These are phyloP conservation scores for Rallus crepitans DNA, from an alignment of 2,797 vertebrate genomes.

Conservation along the genomic window DNA sequence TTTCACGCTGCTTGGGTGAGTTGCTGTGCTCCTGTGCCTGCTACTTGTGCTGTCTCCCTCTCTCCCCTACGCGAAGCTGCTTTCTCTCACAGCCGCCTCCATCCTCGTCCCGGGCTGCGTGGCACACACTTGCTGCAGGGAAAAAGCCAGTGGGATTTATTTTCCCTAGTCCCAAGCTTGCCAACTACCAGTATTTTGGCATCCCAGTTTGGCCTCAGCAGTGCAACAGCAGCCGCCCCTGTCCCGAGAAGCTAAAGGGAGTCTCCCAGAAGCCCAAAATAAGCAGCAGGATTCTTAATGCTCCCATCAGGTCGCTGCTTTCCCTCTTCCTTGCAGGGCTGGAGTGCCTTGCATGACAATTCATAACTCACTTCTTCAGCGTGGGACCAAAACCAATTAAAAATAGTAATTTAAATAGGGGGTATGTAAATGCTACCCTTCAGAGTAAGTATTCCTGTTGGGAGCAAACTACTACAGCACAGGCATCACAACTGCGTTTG, in stretches of 20 bases:
- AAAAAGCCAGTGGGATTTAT: neutral
- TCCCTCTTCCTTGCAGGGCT: neutral
- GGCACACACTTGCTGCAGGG: too few relatives aligned
- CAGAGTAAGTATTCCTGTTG: neutral
- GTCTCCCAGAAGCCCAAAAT: neutral
- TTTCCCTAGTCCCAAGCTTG: too few relatives aligned
- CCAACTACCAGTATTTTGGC: neutral
- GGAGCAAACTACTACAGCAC: neutral
- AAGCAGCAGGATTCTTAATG: neutral
- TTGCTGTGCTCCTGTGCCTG: neutral
- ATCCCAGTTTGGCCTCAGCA: neutral
- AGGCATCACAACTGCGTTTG: fast-evolving
- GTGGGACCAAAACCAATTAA: neutral
- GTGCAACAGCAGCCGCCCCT: neutral
- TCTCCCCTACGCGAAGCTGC: neutral
- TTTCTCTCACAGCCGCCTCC: too few relatives aligned
- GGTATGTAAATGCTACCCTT: neutral
- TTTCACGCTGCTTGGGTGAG: neutral
- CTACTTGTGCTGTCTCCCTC: neutral
- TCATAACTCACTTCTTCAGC: neutral
- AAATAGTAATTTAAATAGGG: neutral
- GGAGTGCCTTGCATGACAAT: neutral
- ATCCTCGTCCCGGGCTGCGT: neutral
- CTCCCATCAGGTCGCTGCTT: neutral
- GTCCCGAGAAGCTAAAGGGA: neutral